Evolutionary conservation across 2,797 vertebrate genomes (phyloP).

Genomic region (Syngnathus rostellatus): DNA sequence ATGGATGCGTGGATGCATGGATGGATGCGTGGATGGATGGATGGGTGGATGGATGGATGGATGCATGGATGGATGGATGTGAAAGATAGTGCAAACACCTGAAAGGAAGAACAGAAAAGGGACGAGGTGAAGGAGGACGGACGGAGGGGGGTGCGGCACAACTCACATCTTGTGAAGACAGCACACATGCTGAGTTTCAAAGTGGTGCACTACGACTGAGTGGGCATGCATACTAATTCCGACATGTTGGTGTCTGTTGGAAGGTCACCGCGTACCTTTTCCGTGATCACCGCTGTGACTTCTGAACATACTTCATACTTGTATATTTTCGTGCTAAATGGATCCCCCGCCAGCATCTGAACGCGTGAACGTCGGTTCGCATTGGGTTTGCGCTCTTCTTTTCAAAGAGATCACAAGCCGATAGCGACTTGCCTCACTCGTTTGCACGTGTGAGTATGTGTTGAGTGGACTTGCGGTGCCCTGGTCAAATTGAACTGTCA

Average conservation of each 20-base stretch:
- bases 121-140: conserved; percentile 10
- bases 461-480: background rate
- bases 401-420: conserved; percentile 3
- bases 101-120: conserved; percentile 1
- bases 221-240: conserved; percentile 35
- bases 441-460: background rate
- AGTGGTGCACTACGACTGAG: conserved; percentile 16
- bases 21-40: conserved; percentile 11
- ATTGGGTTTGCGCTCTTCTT: background rate
- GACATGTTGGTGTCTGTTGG: conserved; percentile 20
- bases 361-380: background rate
- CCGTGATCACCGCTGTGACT: background rate
- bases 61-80: conserved; percentile 22
- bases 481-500: conserved; percentile 62
- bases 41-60: conserved; percentile 6
- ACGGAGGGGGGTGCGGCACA: conserved; percentile 18
- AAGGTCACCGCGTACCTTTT: conserved; percentile 27
- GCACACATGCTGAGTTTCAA: conserved; percentile 31
- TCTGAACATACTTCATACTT: background rate
- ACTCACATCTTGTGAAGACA: conserved; percentile 32
- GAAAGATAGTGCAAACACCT: conserved; percentile 16
- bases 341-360: background rate
- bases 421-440: background rate
- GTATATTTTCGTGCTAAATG: background rate
- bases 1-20: conserved; percentile 12